Evolutionary conservation across 2,888 invertebrate genomes (phyloP).

Genomic region (Druceiella hillmani): DNA sequence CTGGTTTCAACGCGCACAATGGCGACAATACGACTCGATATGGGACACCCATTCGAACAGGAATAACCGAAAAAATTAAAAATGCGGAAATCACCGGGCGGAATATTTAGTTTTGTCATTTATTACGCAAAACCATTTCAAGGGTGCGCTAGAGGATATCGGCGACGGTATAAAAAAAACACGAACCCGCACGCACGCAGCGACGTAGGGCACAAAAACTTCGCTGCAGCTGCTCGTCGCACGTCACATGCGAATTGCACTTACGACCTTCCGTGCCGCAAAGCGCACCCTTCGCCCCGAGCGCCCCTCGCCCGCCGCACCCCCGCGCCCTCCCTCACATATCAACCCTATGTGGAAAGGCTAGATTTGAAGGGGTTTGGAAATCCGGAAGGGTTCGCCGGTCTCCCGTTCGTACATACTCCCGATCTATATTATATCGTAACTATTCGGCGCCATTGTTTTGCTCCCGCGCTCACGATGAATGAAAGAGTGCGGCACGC

Average conservation of each 20-base stretch:
- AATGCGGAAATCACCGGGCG: slow-evolving; percentile 54
- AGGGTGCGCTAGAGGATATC: slow-evolving; percentile 47
- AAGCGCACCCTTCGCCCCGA: neutral
- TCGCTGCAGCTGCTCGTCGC: slow-evolving; percentile 43
- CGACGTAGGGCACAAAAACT: slow-evolving; percentile 52
- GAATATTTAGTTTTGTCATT: slow-evolving; percentile 56
- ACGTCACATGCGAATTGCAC: slow-evolving; percentile 52
- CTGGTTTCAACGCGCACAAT: too few species aligned
- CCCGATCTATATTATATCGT: too few species aligned
- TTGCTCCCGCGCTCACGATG: slow-evolving; percentile 36
- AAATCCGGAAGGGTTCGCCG: slow-evolving; percentile 28
- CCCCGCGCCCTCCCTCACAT: neutral
- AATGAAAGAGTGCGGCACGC: slow-evolving; percentile 50
- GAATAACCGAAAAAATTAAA: too few species aligned
- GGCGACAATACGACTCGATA: too few species aligned
- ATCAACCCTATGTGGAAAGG: too few species aligned
- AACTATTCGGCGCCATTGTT: slow-evolving; percentile 5
- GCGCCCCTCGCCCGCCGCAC: neutral
- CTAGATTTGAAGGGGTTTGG: slow-evolving; percentile 29
- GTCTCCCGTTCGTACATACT: slow-evolving; percentile 21
- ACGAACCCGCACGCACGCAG: too few species aligned
- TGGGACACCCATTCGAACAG: too few species aligned
- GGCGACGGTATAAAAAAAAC: slow-evolving; percentile 50
- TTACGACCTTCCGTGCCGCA: slow-evolving; percentile 24
- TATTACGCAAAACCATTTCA: slow-evolving; percentile 55